Base-by-base conservation (phyloP, 2,888 invertebrate species). In the Agrochola litura region DNA sequence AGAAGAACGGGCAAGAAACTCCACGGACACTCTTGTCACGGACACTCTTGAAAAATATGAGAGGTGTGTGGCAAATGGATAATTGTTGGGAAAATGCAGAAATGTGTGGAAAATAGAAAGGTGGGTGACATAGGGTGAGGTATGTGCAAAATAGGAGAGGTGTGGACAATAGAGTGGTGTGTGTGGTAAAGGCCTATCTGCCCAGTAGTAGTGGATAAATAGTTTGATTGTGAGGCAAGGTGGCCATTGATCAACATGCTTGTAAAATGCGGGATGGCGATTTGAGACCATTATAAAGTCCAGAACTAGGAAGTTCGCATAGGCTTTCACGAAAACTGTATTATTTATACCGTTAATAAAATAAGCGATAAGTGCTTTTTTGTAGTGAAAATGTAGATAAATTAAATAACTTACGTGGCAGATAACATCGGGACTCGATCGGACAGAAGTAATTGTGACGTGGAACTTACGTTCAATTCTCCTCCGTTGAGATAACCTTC, bases 401-500 rank as follows among this genome's bases (percentile, higher is more conserved):
- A 8, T 22, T 52, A 43, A 19, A 12, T 37, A 43, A 63, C 75
- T 63, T 54, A 76, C 75, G 0, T 46, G 25, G 54, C 8, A 8
- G 10, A 22, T 30, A 76, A 16, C 0, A 0, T 3, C 8, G 16
- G 25, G 0, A 56, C 2, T 16, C 8, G 25, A 14, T 2, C 1
- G 2, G 75, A 74, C 8, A 76, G 4, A 22, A 3, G 0, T 22
- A 76, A 76, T 43, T 16, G 0, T 25, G 64, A 37, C 16, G 2
- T 16, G 25, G 76, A 76, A 22, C 2, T 56, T 22, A 76, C 22
- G 8, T 76, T 76, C 12, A 76, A 12, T 22, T 46, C 16, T 46
- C 12, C 37, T 0, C 37, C 77, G 0, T 25, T 37, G 37, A 10
- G 16, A 25, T 16, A 46, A 4, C n/a, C 3, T 22, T 37, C 69